Conservation (phyloP, 2,113 vertebrate genomes). For the Alouatta palliata region DNA sequence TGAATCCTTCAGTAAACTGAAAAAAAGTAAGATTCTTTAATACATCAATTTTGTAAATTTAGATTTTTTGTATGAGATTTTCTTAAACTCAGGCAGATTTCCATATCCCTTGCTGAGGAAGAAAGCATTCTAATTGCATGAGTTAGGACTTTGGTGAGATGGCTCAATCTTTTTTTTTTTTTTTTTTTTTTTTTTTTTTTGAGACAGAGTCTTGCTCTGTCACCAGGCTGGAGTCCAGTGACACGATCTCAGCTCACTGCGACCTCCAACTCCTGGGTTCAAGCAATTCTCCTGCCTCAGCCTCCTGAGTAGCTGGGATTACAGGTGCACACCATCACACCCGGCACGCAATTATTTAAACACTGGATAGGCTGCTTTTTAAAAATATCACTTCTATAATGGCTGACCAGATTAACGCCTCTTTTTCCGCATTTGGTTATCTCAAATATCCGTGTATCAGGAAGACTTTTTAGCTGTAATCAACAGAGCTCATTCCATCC, state of each 20-base stretch:
- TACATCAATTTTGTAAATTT: background rate
- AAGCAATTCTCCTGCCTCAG: too few species aligned
- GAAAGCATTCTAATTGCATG: background rate
- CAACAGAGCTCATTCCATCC: background rate
- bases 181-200: too few species aligned
- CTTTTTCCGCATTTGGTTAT: background rate
- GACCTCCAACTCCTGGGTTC: too few species aligned
- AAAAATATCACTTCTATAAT: background rate
- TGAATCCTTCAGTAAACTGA: background rate
- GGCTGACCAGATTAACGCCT: background rate
- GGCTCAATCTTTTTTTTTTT: background rate
- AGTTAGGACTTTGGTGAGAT: background rate
- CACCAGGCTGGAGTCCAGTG: too few species aligned
- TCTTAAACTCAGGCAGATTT: background rate
- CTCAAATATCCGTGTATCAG: background rate
- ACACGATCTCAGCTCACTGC: too few species aligned
- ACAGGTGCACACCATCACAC: too few species aligned
- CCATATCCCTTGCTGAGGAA: background rate
- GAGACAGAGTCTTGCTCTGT: too few species aligned
- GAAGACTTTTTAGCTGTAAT: background rate
- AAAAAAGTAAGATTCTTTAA: background rate
- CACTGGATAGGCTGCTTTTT: background rate
- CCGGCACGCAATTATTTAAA: background rate
- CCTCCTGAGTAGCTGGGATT: too few species aligned
- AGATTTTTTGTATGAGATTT: background rate